Evolutionary conservation across 2,113 vertebrate species (phyloP).

Genomic region (Leuciscus idus): DNA sequence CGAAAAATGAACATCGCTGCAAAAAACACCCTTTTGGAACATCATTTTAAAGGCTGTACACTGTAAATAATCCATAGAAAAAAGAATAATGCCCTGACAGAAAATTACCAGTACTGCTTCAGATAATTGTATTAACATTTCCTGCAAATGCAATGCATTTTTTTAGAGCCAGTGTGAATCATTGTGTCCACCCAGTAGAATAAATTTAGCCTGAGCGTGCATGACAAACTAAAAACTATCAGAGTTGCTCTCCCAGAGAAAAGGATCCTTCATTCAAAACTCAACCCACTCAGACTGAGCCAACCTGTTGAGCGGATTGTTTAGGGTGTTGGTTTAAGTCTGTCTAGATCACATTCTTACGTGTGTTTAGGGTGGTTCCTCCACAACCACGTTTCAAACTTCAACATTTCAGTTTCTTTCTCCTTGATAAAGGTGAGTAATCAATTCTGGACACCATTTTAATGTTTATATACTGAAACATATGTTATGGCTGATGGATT

Average conservation of each 20-base stretch:
- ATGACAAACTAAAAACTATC: conserved; percentile 46
- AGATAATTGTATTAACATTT: neutral
- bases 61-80: neutral
- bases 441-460: neutral
- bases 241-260: conserved; percentile 27
- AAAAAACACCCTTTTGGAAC: too few relatives aligned
- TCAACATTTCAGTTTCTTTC: conserved; percentile 20
- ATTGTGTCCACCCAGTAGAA: neutral
- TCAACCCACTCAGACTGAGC: conserved; percentile 62
- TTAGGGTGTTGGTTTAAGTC: conserved; percentile 68
- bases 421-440: conserved; percentile 30
- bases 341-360: conserved; percentile 1
- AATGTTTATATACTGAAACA: neutral
- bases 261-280: conserved; percentile 49
- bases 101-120: neutral
- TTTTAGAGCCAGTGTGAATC: neutral
- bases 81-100: neutral
- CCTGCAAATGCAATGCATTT: neutral
- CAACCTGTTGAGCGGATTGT: conserved; percentile 74
- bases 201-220: conserved; percentile 38
- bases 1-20: too few relatives aligned
- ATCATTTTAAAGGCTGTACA: too few relatives aligned
- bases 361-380: neutral
- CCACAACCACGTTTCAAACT: neutral
- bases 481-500: neutral